Conservation (phyloP, 2,113 vertebrate species). For the Pseudorectes ferrugineus region DNA sequence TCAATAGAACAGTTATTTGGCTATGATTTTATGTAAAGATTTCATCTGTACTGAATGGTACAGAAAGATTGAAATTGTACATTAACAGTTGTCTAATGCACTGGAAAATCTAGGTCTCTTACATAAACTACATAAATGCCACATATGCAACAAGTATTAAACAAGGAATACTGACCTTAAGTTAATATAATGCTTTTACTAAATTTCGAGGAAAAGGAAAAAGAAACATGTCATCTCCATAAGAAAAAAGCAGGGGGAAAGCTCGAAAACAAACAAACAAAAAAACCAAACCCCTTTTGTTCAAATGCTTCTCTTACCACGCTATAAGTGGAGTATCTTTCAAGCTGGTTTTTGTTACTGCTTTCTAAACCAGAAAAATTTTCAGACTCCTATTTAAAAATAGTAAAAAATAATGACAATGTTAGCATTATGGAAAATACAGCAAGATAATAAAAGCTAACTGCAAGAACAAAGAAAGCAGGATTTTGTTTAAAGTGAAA, state of each 20-base stretch:
- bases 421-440: background rate
- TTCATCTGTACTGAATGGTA: background rate
- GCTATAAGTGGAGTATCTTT: background rate
- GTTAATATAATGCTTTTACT: background rate
- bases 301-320: background rate
- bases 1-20: background rate
- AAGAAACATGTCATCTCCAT: background rate
- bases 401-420: background rate
- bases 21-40: background rate
- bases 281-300: background rate
- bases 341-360: accelerated
- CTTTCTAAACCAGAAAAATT: background rate
- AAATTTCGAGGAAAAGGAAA: background rate
- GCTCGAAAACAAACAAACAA: background rate
- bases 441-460: background rate
- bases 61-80: background rate
- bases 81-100: background rate
- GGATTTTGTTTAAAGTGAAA: background rate
- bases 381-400: background rate
- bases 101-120: background rate
- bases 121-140: background rate
- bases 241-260: background rate
- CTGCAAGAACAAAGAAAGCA: background rate
- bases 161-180: background rate
- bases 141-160: background rate